A percentile compares a stretch with the other conserved stretches of the same genome.
Evolutionary conservation across 92 coral and sea anemone genomes (phyloP).

Genomic region (Bergia puertoricense): DNA sequence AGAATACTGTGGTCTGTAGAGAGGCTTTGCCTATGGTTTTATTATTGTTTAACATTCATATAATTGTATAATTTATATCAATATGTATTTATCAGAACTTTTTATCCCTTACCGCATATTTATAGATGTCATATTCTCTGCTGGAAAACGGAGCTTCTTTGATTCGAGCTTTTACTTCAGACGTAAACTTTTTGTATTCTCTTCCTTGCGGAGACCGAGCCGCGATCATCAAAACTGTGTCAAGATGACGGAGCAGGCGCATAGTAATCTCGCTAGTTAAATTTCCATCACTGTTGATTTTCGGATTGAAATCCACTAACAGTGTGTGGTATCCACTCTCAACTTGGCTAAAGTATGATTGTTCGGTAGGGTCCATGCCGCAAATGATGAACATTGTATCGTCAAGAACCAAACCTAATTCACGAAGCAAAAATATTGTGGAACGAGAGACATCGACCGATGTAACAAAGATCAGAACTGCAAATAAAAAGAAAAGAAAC

Average conservation of each 20-base stretch:
- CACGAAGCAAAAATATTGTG: background rate
- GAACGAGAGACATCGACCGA: background rate
- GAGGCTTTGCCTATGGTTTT: too few species aligned
- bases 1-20: too few species aligned
- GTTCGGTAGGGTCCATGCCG: background rate
- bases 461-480: constrained; percentile 31
- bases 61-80: too few species aligned
- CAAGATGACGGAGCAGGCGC: background rate
- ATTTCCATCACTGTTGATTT: background rate
- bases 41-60: too few species aligned
- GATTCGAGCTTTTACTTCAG: background rate
- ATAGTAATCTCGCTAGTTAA: background rate
- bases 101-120: background rate
- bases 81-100: too few species aligned
- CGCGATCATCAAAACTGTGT: constrained; percentile 9
- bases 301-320: background rate
- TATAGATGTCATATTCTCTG: background rate
- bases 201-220: background rate
- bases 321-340: background rate
- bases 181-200: background rate
- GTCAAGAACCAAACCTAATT: background rate
- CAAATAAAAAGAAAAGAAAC: background rate
- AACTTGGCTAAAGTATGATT: background rate
- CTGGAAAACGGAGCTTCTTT: constrained; percentile 17
- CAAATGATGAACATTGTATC: constrained; percentile 23